Evolutionary conservation across 2,113 vertebrate genomes (phyloP), one percentile per base, ranked within the genome.

Genomic region (Rhinogobius similis): DNA sequence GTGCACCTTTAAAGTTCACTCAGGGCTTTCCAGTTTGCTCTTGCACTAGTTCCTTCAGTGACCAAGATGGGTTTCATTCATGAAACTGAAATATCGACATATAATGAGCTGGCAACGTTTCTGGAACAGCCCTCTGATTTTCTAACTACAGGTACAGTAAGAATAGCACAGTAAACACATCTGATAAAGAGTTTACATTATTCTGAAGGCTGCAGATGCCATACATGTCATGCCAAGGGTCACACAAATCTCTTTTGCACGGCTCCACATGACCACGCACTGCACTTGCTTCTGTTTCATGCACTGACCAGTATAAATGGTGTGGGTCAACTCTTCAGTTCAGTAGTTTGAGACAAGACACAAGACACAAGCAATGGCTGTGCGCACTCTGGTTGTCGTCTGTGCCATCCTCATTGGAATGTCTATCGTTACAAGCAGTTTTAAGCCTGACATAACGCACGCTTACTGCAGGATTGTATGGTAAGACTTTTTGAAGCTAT

Each of bases 381-480:
- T 1, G 27, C 84, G 46, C 67, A 75, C 55, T 53, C 2, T 81
- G 41, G 20, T 44, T 5, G 62, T 72, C 12, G 73, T 66, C 20
- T 68, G 78, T 10, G 55, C 29, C 29, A 50, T 88, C 29, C 36
- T 81, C 26, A n/a, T 83, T 44, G 78, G 79, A 52, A 24, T 72
- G 46, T 68, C 76, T 39, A 46, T 84, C 10, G 23, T 82, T 21
- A 43, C 75, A 14, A 71, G 21, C 1, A 52, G 71, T n/a, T 7
- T 10, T 24, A 63, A 63, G 0, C 10, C 18, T 0, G 66, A 77
- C 1, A 23, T 41, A 5, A 80, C 77, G 12, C 69, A 65, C 0
- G 80, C 80, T 65, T 87, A 44, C 71, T 91, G 87, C 75, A 90
- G 62, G 69, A 77, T 87, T 13, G 59, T 86, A 64, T 89, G 88